Evolutionary conservation across 2,888 invertebrate species (phyloP).

Genomic region (Thyatira batis): DNA sequence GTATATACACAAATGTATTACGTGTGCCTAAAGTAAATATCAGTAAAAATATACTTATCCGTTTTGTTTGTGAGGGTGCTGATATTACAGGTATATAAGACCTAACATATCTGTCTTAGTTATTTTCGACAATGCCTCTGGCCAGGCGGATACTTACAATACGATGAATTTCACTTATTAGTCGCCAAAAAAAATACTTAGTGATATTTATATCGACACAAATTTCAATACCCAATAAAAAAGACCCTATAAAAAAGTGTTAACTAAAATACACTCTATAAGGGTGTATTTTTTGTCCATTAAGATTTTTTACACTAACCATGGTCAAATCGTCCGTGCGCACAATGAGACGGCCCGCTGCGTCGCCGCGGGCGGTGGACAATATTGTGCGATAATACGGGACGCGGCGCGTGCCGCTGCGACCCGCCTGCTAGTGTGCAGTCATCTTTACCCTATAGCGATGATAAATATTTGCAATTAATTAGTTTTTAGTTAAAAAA

Average conservation of each 20-base stretch:
- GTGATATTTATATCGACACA: not conserved
- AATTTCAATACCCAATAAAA: not conserved
- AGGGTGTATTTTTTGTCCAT: conserved; percentile 4
- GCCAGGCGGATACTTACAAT: too few species aligned
- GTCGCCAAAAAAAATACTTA: not conserved
- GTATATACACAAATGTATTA: not conserved
- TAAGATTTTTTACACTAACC: conserved; percentile 37
- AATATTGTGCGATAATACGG: conserved; percentile 53
- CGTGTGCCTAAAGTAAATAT: too few species aligned
- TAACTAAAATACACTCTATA: not conserved
- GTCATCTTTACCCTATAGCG: not conserved
- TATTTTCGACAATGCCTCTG: too few species aligned
- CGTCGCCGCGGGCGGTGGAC: conserved; percentile 53
- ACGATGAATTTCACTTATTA: too few species aligned
- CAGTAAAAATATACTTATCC: too few species aligned
- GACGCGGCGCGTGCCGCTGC: conserved; percentile 49
- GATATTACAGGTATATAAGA: too few species aligned
- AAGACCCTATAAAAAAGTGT: not conserved
- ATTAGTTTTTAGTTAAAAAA: too few species aligned
- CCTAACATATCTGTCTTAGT: too few species aligned
- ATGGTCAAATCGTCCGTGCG: conserved; percentile 20
- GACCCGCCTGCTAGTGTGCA: conserved; percentile 33
- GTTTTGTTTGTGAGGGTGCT: too few species aligned
- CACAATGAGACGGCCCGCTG: conserved; percentile 40
- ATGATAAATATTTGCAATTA: not conserved